Evolutionary conservation across 2,797 vertebrate genomes (phyloP).

Genomic region (Acipenser oxyrinchus): DNA sequence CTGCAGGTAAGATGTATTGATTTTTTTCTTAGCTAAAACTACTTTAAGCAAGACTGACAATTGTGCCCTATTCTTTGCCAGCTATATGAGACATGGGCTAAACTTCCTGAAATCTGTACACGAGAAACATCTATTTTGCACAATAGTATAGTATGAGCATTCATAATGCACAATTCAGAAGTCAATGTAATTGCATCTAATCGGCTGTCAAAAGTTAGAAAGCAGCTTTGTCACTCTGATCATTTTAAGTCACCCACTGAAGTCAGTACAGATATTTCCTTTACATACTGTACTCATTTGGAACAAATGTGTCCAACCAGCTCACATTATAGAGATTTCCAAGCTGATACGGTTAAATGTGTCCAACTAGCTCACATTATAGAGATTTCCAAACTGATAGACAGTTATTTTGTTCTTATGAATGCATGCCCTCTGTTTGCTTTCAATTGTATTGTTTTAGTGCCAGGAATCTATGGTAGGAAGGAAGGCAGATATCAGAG

Average conservation of each 20-base stretch:
- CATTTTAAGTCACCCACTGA: neutral
- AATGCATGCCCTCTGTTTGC: conserved; percentile 10
- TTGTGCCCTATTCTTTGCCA: no score
- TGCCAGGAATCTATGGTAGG: neutral
- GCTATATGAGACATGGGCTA: no score
- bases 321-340: neutral
- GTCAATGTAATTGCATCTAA: conserved; percentile 26
- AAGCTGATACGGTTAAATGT: conserved; percentile 11
- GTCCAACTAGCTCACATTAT: no score
- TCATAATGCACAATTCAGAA: neutral
- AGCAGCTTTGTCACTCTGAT: conserved; percentile 18
- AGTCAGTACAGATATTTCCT: neutral
- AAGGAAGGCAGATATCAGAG: no score
- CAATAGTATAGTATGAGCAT: neutral
- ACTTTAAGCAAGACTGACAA: no score
- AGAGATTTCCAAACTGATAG: conserved; percentile 14
- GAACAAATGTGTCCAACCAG: conserved; percentile 13
- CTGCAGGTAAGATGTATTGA: no score
- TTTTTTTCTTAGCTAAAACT: no score
- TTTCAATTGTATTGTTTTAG: neutral
- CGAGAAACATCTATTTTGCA: no score
- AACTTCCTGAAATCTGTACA: no score
- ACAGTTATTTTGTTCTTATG: conserved; percentile 12
- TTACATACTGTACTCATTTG: conserved; percentile 11
- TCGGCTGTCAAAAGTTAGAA: conserved; percentile 23